Evolutionary conservation across 1,140 invertebrate genomes (phyloP).

Genomic region (Carposina sasakii): DNA sequence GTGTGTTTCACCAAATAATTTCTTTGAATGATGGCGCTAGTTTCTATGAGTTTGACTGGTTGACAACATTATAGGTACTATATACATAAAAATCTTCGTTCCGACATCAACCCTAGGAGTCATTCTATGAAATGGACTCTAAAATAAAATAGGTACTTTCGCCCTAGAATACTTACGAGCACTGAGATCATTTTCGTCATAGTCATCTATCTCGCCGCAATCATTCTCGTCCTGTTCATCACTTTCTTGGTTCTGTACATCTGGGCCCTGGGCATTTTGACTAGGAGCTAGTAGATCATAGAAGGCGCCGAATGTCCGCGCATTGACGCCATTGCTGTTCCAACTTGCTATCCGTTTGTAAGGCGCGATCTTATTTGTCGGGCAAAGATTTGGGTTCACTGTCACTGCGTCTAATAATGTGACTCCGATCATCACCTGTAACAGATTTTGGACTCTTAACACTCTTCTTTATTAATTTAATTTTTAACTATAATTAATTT

Average conservation of each 20-base stretch:
- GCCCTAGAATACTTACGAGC: slow-evolving; percentile 48
- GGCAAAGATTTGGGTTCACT: slow-evolving; percentile 48
- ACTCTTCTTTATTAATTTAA: background rate
- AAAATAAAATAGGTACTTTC: too few species aligned
- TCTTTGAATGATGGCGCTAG: too few species aligned
- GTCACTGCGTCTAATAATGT: slow-evolving; percentile 37
- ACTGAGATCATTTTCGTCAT: slow-evolving; percentile 60
- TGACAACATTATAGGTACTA: too few species aligned
- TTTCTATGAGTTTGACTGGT: too few species aligned
- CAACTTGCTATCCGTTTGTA: slow-evolving; percentile 28
- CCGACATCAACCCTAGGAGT: too few species aligned
- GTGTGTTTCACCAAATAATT: too few species aligned
- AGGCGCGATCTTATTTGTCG: slow-evolving; percentile 65
- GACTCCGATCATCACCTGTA: slow-evolving; percentile 36
- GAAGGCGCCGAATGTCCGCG: slow-evolving; percentile 48
- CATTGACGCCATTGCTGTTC: slow-evolving; percentile 16
- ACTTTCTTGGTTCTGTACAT: slow-evolving; percentile 41
- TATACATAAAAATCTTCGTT: too few species aligned
- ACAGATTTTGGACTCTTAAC: slow-evolving; percentile 7
- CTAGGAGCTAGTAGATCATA: slow-evolving; percentile 39
- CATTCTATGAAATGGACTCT: too few species aligned
- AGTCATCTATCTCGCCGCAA: slow-evolving; percentile 60
- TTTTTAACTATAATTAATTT: slow-evolving; percentile 1
- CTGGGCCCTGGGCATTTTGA: slow-evolving; percentile 12
- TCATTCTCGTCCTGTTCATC: slow-evolving; percentile 49